These are phyloP conservation scores for Dendrolimus punctatus DNA, from an alignment of 1,140 invertebrate species.

Conservation along the genomic window DNA sequence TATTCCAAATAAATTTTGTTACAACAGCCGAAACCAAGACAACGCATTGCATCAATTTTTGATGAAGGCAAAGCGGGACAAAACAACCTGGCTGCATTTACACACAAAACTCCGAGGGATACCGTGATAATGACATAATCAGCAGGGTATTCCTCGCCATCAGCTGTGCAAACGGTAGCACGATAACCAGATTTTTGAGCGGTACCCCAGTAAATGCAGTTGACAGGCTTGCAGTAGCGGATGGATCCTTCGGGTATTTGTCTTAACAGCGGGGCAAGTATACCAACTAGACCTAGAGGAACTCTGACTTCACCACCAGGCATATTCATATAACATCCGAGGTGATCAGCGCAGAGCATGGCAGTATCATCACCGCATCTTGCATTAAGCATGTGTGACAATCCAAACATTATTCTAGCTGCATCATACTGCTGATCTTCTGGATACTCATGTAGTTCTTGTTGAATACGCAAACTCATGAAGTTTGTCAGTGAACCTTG, in stretches of 20 bases:
- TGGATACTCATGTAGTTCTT: constrained; percentile 77
- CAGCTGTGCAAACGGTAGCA: constrained; percentile 74
- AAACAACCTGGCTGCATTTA: constrained; percentile 78
- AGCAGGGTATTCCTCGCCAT: constrained; percentile 79
- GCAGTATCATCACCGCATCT: constrained; percentile 75
- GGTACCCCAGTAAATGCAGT: constrained; percentile 75
- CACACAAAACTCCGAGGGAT: constrained; percentile 83
- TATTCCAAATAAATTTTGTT: constrained; percentile 87
- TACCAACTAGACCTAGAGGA: constrained; percentile 75
- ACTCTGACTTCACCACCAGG: constrained; percentile 77
- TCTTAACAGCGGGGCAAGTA: constrained; percentile 75
- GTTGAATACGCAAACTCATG: constrained; percentile 76
- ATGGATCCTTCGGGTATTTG: constrained; percentile 73
- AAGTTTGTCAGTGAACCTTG: constrained; percentile 78
- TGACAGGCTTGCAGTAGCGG: constrained; percentile 76
- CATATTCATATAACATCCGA: constrained; percentile 75
- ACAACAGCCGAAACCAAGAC: constrained; percentile 78
- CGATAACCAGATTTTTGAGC: constrained; percentile 62
- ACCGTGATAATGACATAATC: constrained; percentile 86
- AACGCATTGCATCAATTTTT: constrained; percentile 81
- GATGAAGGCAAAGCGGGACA: constrained; percentile 78
- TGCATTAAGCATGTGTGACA: constrained; percentile 73
- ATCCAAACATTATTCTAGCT: constrained; percentile 76
- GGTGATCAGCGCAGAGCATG: constrained; percentile 75
- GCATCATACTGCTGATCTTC: constrained; percentile 78